These are phyloP conservation scores for Trissolcus japonicus DNA, from an alignment of 2,888 invertebrate species.

Conservation along the genomic window DNA sequence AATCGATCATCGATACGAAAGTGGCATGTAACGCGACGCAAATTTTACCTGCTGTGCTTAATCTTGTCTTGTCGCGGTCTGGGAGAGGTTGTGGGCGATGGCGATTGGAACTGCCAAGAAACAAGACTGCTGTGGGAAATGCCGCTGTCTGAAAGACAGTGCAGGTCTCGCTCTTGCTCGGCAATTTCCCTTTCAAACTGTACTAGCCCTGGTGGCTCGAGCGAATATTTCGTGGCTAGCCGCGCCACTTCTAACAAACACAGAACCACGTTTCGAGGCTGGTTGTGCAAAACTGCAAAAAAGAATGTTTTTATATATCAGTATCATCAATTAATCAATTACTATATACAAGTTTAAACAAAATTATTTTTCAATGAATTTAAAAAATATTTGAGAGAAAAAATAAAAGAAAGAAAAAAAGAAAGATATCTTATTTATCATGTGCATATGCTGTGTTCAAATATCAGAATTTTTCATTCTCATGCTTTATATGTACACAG, in stretches of 20 bases:
- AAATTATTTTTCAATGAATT: background rate
- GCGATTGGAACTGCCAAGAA: constrained; percentile 83
- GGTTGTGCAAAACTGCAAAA: constrained; percentile 85
- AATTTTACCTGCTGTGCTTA: constrained; percentile 78
- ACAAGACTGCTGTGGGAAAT: constrained; percentile 79
- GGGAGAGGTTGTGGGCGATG: constrained; percentile 75
- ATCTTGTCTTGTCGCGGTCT: constrained; percentile 76
- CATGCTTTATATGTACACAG: background rate
- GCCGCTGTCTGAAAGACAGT: constrained; percentile 79
- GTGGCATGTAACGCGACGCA: constrained; percentile 20
- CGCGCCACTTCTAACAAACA: constrained; percentile 91
- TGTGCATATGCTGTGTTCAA: no score
- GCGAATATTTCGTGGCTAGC: constrained; percentile 84
- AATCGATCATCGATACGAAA: constrained; percentile 45
- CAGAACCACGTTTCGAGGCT: constrained; percentile 89
- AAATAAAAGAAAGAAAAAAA: background rate
- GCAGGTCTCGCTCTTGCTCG: constrained; percentile 83
- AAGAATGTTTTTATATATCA: background rate
- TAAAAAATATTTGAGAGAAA: background rate
- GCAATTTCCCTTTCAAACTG: constrained; percentile 91
- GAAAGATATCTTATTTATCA: background rate
- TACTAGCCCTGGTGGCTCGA: constrained; percentile 90
- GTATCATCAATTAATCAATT: background rate
- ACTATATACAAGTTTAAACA: no score
- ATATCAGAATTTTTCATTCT: no score